Evolutionary conservation across 2,888 invertebrate species (phyloP), one percentile per base, ranked within the genome.

Genomic region (Phrixothrix hirtus): DNA sequence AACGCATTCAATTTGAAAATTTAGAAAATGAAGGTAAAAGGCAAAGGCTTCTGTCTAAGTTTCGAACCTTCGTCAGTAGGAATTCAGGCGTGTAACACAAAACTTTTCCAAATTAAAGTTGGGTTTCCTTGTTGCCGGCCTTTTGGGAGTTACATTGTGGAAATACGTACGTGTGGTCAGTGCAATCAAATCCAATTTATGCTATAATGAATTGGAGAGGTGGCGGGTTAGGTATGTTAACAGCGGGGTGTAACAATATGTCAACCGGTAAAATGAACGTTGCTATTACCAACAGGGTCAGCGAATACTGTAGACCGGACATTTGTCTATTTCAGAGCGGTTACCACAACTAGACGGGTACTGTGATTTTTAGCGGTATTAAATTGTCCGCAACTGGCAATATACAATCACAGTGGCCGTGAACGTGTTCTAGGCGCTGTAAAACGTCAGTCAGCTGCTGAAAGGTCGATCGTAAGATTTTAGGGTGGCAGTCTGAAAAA

Each of bases 311-410:
- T 58, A 52, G 57, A 58, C 58, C 62, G 59, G 50, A 62, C 62
- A 62, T 62, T 62, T 60, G 62, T 62, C 62, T 62, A 59, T 59
- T 62, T 62, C 62, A 58, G 46, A 51, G 51, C 53, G 44, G 45
- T 53, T 41, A 43, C 58, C 60, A 34, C 60, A 58, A 57, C 51
- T 57, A 49, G 58, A 60, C 58, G 54, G 54, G 16, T 21, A 44
- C 51, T 50, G 58, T 52, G 60, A 60, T 58, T 60, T 60, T 60
- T 60, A 58, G 58, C 60, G 58, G 60, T 57, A 57, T 54, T 58
- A 57, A 60, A 60, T 60, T 60, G 60, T 58, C 58, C 60, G 60
- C 60, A 60, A 57, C 60, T 49, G 58, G 60, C 58, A 58, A 60
- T 60, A 58, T 55, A 60, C 58, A 60, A 58, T 60, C 58, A 51